phyloP scores from a whole-genome alignment of 2,797 vertebrate species.

The Anguilla marmorata region DNA sequence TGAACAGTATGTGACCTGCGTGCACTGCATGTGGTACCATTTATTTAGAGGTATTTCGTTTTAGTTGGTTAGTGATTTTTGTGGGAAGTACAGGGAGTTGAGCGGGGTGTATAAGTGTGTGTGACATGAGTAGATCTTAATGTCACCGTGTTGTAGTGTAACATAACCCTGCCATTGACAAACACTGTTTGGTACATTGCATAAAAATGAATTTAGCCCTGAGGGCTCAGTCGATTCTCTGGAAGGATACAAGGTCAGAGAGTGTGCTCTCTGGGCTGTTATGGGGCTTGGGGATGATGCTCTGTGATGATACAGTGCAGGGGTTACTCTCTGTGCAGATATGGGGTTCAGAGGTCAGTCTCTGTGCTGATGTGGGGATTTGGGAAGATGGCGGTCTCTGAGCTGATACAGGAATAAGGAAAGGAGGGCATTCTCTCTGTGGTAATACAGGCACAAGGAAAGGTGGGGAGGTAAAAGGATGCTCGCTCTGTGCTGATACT shows the following conservation, averaged over 20 bases:
- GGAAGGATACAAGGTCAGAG: background rate
- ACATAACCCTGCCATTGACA: slow-evolving; percentile 61
- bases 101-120: slow-evolving; percentile 47
- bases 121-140: slow-evolving; percentile 54
- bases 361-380: slow-evolving; percentile 59
- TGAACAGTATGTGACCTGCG: background rate
- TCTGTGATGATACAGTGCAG: background rate
- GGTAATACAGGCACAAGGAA: background rate
- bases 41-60: slow-evolving; percentile 34
- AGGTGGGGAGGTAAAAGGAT: background rate
- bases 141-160: slow-evolving; percentile 64
- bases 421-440: background rate
- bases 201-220: slow-evolving; percentile 55
- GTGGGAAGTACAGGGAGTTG: background rate
- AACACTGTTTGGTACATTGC: slow-evolving; percentile 67
- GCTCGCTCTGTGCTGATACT: background rate
- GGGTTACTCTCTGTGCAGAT: slow-evolving; percentile 57
- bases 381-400: slow-evolving; percentile 59
- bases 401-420: background rate
- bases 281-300: background rate
- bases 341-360: slow-evolving; percentile 62
- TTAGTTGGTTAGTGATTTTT: slow-evolving; percentile 65
- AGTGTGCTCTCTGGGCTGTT: background rate
- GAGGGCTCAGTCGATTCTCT: slow-evolving; percentile 63
- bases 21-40: background rate